Evolutionary conservation across 2,797 vertebrate species (phyloP).

Genomic region (Hapalemur alaotrensis): DNA sequence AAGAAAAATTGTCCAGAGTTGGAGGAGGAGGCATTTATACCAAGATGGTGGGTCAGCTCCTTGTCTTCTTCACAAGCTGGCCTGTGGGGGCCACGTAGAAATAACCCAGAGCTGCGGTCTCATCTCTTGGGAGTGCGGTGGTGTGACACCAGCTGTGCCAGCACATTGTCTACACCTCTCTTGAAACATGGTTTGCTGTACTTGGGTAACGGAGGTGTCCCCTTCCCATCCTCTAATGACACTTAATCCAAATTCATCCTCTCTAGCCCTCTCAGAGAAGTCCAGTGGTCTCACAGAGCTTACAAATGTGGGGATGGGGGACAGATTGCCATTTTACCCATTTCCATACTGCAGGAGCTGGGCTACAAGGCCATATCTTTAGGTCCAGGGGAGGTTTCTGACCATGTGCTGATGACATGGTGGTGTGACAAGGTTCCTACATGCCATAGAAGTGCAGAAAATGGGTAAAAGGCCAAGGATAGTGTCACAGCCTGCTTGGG

Average conservation of each 20-base stretch:
- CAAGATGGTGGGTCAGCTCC: neutral
- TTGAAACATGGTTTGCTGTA: neutral
- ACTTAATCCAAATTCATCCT: neutral
- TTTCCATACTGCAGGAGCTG: neutral
- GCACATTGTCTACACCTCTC: neutral
- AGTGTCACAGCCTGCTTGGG: too few relatives aligned
- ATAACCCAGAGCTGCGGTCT: neutral
- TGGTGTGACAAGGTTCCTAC: neutral
- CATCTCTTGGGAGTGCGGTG: neutral
- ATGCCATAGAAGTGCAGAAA: neutral
- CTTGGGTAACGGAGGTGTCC: neutral
- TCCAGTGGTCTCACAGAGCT: too few relatives aligned
- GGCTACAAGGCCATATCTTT: rapidly evolving
- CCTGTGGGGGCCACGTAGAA: rapidly evolving
- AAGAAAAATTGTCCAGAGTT: neutral
- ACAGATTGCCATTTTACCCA: too few relatives aligned
- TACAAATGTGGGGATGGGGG: rapidly evolving
- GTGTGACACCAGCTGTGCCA: neutral
- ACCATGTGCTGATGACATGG: neutral
- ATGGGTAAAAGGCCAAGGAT: too few relatives aligned
- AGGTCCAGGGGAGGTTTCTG: neutral
- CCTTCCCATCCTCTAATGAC: neutral
- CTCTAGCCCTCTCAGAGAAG: neutral
- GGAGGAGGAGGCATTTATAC: neutral
- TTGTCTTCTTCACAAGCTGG: neutral